phyloP scores from a whole-genome alignment of 2,113 vertebrate genomes.

The Lepus americanus region DNA sequence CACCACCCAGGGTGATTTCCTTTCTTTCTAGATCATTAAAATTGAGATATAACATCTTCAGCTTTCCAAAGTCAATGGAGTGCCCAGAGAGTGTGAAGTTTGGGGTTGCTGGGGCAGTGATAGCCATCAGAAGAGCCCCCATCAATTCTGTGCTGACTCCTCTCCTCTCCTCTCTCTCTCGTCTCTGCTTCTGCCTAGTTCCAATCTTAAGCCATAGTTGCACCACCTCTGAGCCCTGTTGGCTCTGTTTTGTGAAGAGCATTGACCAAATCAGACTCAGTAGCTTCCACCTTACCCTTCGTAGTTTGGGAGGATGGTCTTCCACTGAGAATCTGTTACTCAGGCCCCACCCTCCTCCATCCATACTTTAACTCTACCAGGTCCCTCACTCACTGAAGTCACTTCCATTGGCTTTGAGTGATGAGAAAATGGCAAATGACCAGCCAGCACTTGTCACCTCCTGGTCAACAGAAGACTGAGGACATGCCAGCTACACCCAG shows the following conservation, averaged over 20 bases:
- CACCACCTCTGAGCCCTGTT: neutral
- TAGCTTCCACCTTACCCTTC: too few relatives aligned
- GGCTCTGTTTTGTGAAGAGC: neutral
- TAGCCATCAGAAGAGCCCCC: neutral
- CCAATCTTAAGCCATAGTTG: neutral
- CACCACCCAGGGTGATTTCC: fast-evolving
- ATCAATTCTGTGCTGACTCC: neutral
- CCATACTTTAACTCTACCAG: neutral
- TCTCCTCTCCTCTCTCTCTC: too few relatives aligned
- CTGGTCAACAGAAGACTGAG: neutral
- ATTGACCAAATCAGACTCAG: too few relatives aligned
- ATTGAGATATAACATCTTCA: neutral
- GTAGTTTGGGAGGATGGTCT: neutral
- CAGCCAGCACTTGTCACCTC: neutral
- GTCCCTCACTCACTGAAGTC: fast-evolving
- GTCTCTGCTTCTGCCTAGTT: neutral
- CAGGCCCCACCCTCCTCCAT: neutral
- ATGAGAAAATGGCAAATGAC: neutral
- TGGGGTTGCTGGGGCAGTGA: neutral
- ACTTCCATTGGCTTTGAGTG: neutral
- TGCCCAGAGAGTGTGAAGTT: neutral
- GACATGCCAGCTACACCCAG: neutral
- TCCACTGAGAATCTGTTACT: neutral
- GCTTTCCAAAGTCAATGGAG: neutral
- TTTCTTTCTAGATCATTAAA: neutral